A percentile compares a stretch with the other conserved stretches of the same genome.
phyloP scores from a whole-genome alignment of 2,113 vertebrate genomes.

The Bubo scandiacus region DNA sequence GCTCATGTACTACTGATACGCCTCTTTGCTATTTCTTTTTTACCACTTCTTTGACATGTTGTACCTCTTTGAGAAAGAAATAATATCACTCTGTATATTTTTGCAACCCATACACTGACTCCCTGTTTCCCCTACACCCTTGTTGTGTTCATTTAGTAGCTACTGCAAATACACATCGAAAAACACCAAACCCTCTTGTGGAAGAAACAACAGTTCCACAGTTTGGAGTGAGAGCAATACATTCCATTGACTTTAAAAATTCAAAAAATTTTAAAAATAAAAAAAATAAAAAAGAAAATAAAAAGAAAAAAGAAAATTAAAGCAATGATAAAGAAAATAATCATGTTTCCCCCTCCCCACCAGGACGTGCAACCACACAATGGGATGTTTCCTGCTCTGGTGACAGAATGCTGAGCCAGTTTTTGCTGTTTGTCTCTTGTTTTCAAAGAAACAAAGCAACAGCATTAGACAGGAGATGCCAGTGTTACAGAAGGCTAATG shows the following conservation, averaged over 20 bases:
- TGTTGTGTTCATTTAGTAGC: background rate
- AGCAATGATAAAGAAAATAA: background rate
- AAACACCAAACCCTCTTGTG: background rate
- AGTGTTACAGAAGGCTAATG: background rate
- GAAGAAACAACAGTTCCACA: background rate
- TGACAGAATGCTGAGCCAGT: constrained; percentile 44
- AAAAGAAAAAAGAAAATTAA: background rate
- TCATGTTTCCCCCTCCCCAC: background rate
- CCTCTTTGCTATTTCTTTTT: constrained; percentile 36
- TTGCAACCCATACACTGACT: background rate
- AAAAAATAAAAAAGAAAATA: background rate
- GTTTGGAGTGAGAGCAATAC: background rate
- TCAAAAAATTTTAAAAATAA: background rate
- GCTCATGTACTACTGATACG: constrained; percentile 19
- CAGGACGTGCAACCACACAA: constrained; percentile 23
- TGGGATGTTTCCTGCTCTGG: constrained; percentile 14
- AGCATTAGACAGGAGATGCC: constrained; percentile 18
- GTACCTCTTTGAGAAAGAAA: background rate
- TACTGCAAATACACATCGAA: constrained; percentile 12
- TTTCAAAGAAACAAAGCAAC: constrained; percentile 63
- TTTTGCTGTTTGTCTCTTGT: constrained; percentile 55
- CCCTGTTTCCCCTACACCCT: background rate
- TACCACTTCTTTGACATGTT: background rate
- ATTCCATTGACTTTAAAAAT: background rate
- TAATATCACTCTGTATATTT: background rate